Percentiles rank a stretch among this genome's conserved stretches.
These are phyloP conservation scores for Trachelus tabidus DNA, from an alignment of 2,888 invertebrate genomes.

Conservation along the genomic window DNA sequence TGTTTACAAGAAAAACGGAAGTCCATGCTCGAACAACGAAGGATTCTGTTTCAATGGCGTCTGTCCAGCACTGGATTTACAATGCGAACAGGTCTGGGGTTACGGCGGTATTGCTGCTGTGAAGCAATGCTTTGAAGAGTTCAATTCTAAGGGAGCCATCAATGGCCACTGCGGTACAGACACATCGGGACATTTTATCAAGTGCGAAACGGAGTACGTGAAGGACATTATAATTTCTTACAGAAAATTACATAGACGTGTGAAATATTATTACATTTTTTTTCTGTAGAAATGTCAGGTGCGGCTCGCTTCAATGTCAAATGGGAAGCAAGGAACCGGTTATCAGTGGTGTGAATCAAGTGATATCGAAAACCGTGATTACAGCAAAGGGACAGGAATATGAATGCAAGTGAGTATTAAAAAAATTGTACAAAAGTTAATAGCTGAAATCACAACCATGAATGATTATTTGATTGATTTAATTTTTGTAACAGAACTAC, in stretches of 20 bases:
- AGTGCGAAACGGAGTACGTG: conserved; percentile 83
- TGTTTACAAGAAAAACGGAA: conserved; percentile 93
- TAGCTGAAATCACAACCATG: background rate
- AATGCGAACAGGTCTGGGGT: conserved; percentile 96
- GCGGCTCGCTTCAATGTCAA: conserved; percentile 96
- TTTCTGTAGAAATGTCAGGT: conserved; percentile 81
- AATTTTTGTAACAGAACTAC: conserved; percentile 72
- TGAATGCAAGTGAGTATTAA: conserved; percentile 93
- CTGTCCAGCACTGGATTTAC: conserved; percentile 87
- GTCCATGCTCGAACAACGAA: conserved; percentile 76
- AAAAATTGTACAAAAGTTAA: background rate
- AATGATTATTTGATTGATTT: background rate
- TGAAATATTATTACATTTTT: background rate
- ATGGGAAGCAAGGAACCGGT: conserved; percentile 86
- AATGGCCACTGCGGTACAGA: conserved; percentile 96
- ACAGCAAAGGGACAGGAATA: conserved; percentile 89
- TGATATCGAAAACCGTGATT: conserved; percentile 89
- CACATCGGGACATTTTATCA: conserved; percentile 78
- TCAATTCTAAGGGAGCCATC: conserved; percentile 94
- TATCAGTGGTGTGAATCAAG: conserved; percentile 82
- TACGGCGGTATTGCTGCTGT: conserved; percentile 85
- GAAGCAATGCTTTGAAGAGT: conserved; percentile 91
- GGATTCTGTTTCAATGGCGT: conserved; percentile 93
- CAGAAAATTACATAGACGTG: background rate
- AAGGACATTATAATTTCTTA: background rate